Base-by-base conservation (phyloP, 2,797 vertebrate species). In the Cichlasoma orientale region DNA sequence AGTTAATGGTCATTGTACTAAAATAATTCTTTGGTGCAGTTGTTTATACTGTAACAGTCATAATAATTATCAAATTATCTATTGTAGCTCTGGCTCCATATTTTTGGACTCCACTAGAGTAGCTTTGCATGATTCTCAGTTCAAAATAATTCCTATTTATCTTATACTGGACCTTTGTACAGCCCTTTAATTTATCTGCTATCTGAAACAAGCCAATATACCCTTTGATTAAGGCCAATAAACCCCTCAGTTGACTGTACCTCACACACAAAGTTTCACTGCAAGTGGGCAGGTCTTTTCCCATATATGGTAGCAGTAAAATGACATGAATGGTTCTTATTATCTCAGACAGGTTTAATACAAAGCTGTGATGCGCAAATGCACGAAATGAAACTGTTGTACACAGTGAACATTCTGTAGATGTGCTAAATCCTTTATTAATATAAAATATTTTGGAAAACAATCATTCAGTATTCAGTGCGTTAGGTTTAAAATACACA, bases 51-150 rank as follows among this genome's bases (percentile, higher is more conserved):
- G 38, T 0, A 19, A 14, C 23, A 47, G 61, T 0, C 27, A 16
- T 7, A 66, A 66, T 19, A 7, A 14, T 66, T 47, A 27, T 29
- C 2, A 18, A 5, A 63, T n/a, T n/a, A n/a, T n/a, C 41, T 29
- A 29, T 13, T 50, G 25, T 2, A 1, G 16, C 18, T 16, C 12
- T 44, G 5, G 16, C 16, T 27, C 61, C 25, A 23, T 47, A 0
- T 6, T 47, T 66, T 66, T 47, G 47, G 27, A 19, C 41, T 66
- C 44, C 16, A 23, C 16, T 47, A 0, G 61, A 47, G 23, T 66
- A 66, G 16, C 0, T 13, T 12, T 19, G 0, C 41, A 12, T 50
- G 47, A n/a, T 11, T n/a, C 41, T 27, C 18, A 0, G 3, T 7
- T 66, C 19, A n/a, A 23, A 66, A 47, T 66, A 66, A 66, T 27